phyloP scores from a whole-genome alignment of 2,888 invertebrate species.

The Drosophila nigricruria region DNA sequence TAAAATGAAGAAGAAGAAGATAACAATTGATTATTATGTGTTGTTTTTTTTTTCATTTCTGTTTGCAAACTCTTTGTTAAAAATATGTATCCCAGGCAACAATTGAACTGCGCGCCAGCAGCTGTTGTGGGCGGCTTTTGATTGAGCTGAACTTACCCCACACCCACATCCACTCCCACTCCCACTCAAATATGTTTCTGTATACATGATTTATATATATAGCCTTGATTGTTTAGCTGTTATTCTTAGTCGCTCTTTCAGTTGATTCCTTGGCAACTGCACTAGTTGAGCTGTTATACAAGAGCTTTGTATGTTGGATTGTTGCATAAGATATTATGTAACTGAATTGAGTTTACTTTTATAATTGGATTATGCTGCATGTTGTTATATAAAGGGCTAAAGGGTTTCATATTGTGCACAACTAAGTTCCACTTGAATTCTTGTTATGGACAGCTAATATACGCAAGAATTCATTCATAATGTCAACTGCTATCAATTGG shows the following conservation, averaged over 20 bases:
- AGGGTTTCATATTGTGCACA: neutral
- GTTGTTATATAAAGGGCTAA: neutral
- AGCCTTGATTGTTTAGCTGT: slow-evolving; percentile 36
- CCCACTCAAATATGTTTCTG: neutral
- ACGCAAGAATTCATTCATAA: slow-evolving; percentile 9
- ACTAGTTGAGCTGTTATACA: slow-evolving; percentile 1
- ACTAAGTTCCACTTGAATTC: neutral
- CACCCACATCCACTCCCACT: neutral
- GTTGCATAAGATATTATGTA: slow-evolving; percentile 3
- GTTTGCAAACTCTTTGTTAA: slow-evolving; percentile 21
- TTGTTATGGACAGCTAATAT: neutral
- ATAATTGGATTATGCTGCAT: neutral
- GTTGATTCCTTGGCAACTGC: slow-evolving; percentile 19
- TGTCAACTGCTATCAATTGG: neutral
- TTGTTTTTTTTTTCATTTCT: slow-evolving; percentile 13
- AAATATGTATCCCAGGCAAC: slow-evolving; percentile 17
- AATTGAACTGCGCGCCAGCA: slow-evolving; percentile 42
- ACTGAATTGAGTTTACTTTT: neutral
- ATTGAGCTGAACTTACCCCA: slow-evolving; percentile 37
- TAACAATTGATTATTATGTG: slow-evolving; percentile 62
- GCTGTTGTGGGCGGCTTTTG: slow-evolving; percentile 49
- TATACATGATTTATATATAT: neutral
- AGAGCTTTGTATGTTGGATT: neutral
- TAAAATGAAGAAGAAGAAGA: slow-evolving; percentile 12
- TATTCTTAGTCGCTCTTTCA: slow-evolving; percentile 34